These are phyloP conservation scores for Cyrtonyx montezumae DNA, from an alignment of 2,113 vertebrate genomes.

Conservation along the genomic window DNA sequence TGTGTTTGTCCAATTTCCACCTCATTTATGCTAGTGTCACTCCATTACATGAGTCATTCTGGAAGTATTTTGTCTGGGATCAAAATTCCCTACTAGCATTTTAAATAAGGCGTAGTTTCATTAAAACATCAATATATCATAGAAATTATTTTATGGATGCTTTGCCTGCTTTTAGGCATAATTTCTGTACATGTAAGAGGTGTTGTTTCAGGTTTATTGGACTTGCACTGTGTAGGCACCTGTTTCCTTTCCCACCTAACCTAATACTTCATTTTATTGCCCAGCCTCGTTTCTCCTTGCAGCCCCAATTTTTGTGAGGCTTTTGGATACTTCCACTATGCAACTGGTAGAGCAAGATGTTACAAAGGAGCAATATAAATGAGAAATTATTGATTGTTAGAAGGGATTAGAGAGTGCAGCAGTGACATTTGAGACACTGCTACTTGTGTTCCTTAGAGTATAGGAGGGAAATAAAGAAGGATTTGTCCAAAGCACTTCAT, in stretches of 20 bases:
- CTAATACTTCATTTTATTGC: background rate
- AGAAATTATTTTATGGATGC: background rate
- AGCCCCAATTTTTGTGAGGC: background rate
- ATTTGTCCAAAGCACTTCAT: slow-evolving; percentile 13
- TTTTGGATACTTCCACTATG: background rate
- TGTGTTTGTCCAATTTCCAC: background rate
- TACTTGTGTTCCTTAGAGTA: background rate
- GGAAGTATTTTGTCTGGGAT: background rate
- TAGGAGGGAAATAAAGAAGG: background rate
- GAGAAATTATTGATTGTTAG: background rate
- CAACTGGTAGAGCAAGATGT: background rate
- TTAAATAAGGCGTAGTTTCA: background rate
- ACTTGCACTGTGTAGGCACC: too few species aligned
- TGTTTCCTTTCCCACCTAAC: background rate
- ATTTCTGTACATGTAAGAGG: background rate
- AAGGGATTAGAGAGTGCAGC: background rate
- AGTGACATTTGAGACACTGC: background rate
- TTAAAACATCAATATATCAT: background rate
- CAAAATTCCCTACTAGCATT: background rate
- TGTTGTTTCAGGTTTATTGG: background rate
- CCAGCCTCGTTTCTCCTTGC: background rate
- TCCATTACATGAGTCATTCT: background rate
- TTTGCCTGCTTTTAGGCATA: background rate
- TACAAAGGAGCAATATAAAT: background rate
- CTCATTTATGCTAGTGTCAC: background rate